Evolutionary conservation across 2,113 vertebrate genomes (phyloP).

Genomic region (Syrrhaptes paradoxus): DNA sequence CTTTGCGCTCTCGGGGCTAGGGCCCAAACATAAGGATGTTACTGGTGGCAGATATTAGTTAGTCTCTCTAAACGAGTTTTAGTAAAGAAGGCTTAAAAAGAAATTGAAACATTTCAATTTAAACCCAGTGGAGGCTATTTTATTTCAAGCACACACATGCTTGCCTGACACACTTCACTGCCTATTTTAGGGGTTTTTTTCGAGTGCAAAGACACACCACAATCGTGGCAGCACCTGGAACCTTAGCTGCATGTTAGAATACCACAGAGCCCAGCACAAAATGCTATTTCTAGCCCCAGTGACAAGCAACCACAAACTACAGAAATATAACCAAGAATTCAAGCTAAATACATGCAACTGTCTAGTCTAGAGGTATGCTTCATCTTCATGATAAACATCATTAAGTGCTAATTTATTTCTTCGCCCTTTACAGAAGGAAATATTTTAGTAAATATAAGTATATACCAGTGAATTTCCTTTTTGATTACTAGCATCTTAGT

Average conservation of each 20-base stretch:
- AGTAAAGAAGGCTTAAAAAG: background rate
- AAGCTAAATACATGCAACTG: background rate
- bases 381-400: background rate
- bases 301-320: background rate
- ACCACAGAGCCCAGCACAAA: background rate
- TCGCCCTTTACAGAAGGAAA: background rate
- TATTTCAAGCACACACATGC: background rate
- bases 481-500: background rate
- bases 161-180: background rate
- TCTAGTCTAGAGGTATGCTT: background rate
- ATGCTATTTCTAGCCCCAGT: background rate
- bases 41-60: background rate
- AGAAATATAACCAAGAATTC: background rate
- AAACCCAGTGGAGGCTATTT: background rate
- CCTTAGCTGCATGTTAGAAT: rapidly evolving
- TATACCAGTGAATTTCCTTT: background rate
- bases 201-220: background rate
- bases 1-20: background rate
- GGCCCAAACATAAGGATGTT: background rate
- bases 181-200: background rate
- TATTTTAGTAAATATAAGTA: background rate
- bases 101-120: background rate
- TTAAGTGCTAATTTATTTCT: background rate
- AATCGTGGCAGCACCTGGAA: background rate
- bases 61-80: background rate